Conservation (phyloP, 2,113 vertebrate genomes). For the Zonotrichia leucophrys region DNA sequence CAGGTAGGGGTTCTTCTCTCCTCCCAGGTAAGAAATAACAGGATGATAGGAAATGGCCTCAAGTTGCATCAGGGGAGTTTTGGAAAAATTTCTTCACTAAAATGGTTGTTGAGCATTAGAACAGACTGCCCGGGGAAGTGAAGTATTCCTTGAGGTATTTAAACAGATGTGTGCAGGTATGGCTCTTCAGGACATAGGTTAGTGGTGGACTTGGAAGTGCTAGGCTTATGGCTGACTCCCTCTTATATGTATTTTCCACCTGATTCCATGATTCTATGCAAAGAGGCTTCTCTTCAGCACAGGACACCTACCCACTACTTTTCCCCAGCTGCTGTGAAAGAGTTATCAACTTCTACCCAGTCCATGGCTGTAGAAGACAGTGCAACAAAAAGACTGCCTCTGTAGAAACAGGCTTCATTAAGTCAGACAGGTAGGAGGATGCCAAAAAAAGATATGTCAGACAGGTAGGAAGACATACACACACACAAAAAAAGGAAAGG, state of each 20-base stretch:
- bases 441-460: not conserved
- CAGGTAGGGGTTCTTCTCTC: fast-evolving
- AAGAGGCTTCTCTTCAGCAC: not conserved
- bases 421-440: not conserved
- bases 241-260: not conserved
- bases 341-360: not conserved
- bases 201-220: not conserved
- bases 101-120: not conserved
- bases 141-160: not conserved
- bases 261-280: not conserved
- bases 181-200: not conserved
- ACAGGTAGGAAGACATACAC: not conserved
- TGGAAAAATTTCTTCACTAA: not conserved
- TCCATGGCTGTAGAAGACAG: not conserved
- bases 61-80: not conserved
- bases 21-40: not conserved
- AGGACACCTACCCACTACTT: not conserved
- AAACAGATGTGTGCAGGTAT: fast-evolving
- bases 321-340: not conserved
- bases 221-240: not conserved
- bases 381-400: not conserved
- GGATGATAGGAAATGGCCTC: not conserved
- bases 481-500: not conserved
- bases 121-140: not conserved
- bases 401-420: not conserved